Evolutionary conservation across 1,140 invertebrate genomes (phyloP), one percentile per base, ranked within the genome.

Genomic region (Drosophila albomicans): DNA sequence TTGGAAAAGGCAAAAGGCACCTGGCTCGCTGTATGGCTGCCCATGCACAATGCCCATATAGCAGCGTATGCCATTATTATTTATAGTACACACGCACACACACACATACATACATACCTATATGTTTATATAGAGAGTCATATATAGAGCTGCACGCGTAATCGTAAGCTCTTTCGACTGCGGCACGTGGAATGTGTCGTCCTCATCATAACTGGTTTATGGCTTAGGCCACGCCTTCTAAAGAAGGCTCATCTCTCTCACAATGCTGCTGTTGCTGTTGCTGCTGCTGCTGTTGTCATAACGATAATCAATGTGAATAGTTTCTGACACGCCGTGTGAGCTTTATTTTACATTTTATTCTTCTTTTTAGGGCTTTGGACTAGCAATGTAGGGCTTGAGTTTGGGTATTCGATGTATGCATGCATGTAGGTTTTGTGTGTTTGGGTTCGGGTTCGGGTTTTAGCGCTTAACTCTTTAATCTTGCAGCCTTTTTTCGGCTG

Each of bases 391-490:
- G 16, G 28, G 32, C 15, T 57, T 38, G 57, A 7, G 69, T 32
- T 75, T 73, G 56, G 78, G 51, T 67, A 8, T 38, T 4, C 3
- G 20, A 25, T 25, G 20, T 25, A 25, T 25, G 20, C 20, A 25
- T 25, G 3, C 20, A 25, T 25, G 20, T 25, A 25, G 20, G 20
- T 25, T 10, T 10, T 38, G 35, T 8, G 35, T 38, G n/a, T 15
- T 57, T 56, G 38, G 25, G 32, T 25, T 56, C 32, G 38, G 20
- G 25, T 20, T 62, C 48, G 62, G 56, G 46, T 48, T 74, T 64
- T 66, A 59, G 62, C 67, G 70, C 66, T 88, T 90, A 85, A 89
- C 81, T 81, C 81, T 88, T 88, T 88, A 90, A 85, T 88, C 75
- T 90, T 74, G 54, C 46, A 32, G 77, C 49, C 69, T 70, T 78